These are phyloP conservation scores for Chironomus tentans DNA, from an alignment of 2,888 invertebrate species.

Conservation along the genomic window DNA sequence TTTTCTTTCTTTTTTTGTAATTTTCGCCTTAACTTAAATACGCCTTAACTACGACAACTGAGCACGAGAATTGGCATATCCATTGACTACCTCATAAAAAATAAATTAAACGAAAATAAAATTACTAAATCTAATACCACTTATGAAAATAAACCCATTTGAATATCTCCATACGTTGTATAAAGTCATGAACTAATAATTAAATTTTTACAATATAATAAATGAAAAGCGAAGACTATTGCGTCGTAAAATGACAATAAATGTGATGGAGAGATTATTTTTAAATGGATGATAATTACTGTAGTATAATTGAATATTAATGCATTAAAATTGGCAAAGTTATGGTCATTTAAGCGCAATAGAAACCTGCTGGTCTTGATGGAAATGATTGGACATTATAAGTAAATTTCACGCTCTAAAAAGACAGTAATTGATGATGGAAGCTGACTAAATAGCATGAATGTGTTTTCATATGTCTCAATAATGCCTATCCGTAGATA, in stretches of 20 bases:
- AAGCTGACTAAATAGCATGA: background rate
- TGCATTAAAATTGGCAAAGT: background rate
- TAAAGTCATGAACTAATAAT: background rate
- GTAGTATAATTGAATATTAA: background rate
- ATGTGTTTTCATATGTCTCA: background rate
- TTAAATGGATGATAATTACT: background rate
- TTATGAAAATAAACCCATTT: background rate
- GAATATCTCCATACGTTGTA: background rate
- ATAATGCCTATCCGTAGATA: background rate
- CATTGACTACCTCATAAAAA: too few species aligned
- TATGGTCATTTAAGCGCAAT: background rate
- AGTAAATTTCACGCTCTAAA: background rate
- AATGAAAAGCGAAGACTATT: background rate
- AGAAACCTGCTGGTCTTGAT: background rate
- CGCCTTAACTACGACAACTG: too few species aligned
- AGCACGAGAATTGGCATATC: too few species aligned
- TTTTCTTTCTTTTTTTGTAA: too few species aligned
- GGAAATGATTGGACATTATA: background rate
- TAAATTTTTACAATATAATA: background rate
- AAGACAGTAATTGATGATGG: background rate
- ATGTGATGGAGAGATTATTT: background rate
- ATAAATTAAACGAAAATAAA: background rate
- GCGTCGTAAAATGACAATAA: background rate
- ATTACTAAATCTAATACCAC: background rate
- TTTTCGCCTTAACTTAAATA: too few species aligned